Evolutionary conservation across 1,140 invertebrate genomes (phyloP).

Genomic region (Chrysopa pallens): DNA sequence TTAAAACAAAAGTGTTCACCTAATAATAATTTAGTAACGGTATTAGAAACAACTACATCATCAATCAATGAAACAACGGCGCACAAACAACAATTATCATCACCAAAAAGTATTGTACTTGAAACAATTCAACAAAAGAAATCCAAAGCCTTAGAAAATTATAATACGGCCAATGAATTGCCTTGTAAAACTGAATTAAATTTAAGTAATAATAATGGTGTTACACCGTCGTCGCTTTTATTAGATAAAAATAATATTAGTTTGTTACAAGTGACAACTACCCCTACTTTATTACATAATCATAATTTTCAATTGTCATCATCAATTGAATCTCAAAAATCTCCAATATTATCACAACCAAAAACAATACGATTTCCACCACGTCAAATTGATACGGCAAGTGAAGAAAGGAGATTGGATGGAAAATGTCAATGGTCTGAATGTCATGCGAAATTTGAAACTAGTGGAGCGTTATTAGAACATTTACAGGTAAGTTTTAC

Average conservation of each 20-base stretch:
- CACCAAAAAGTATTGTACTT: not conserved
- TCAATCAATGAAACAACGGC: not conserved
- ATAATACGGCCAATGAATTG: not conserved
- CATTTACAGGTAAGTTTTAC: conserved; percentile 74
- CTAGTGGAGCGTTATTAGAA: conserved; percentile 63
- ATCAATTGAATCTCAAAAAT: conserved; percentile 16
- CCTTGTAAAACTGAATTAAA: not conserved
- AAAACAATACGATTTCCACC: conserved; percentile 62
- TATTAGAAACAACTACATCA: not conserved
- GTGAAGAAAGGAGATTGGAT: conserved; percentile 21
- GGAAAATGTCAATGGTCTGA: conserved; percentile 68
- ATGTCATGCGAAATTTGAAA: conserved; percentile 59
- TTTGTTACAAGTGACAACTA: not conserved
- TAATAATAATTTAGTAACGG: not conserved
- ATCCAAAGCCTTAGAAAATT: not conserved
- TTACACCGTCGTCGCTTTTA: not conserved
- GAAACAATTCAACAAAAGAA: not conserved
- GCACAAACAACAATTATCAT: not conserved
- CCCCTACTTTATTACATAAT: not conserved
- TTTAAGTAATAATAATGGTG: not conserved
- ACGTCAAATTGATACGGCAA: conserved; percentile 10
- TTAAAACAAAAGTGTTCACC: not conserved
- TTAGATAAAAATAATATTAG: not conserved
- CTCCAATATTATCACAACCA: conserved; percentile 53
- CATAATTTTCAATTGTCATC: not conserved